Conservation (phyloP, 2,888 invertebrate species). For the Ophion obscuratus region DNA sequence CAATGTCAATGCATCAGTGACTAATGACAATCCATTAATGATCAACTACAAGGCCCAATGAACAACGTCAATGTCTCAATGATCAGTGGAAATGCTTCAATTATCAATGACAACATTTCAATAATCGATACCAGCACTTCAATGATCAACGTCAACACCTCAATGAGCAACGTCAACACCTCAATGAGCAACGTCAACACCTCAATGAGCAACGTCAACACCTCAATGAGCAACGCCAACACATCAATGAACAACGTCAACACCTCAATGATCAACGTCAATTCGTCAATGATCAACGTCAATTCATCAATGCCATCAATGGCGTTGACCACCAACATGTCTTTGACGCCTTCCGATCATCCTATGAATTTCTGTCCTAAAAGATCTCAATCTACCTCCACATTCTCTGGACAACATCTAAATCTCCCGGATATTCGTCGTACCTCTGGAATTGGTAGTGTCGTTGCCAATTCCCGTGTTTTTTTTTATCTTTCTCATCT, state of each 20-base stretch:
- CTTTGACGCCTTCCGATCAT: background rate
- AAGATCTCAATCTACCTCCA: background rate
- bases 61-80: too few relatives aligned
- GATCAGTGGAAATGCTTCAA: too few relatives aligned
- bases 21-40: too few relatives aligned
- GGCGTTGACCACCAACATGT: background rate
- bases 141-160: too few relatives aligned
- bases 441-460: background rate
- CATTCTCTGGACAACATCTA: constrained; percentile 6
- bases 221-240: background rate
- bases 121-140: background rate
- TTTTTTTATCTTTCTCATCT: background rate
- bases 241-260: too few relatives aligned
- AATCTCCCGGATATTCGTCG: constrained; percentile 26
- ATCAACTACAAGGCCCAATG: too few relatives aligned
- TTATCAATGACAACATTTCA: background rate
- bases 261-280: too few relatives aligned
- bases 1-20: too few relatives aligned
- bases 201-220: background rate
- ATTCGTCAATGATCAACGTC: background rate
- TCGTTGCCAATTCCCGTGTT: background rate
- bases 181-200: too few relatives aligned
- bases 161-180: too few relatives aligned
- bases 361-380: background rate
- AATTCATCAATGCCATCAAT: background rate